Evolutionary conservation across 2,113 vertebrate genomes (phyloP).

Genomic region (Pteronura brasiliensis): DNA sequence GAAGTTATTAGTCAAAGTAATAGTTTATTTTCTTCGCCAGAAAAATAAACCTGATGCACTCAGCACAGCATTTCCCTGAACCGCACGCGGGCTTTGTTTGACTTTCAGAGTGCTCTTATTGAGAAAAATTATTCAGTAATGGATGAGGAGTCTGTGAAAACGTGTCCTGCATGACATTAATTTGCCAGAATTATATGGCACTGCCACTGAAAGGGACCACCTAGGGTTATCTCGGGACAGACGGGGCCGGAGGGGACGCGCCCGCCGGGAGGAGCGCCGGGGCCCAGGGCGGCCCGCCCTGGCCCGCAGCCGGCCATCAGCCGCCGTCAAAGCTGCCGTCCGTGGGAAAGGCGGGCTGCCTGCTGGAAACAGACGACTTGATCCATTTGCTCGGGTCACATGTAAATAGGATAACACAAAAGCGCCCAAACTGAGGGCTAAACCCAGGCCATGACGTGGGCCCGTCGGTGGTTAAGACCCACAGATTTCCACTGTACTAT

Average conservation of each 20-base stretch:
- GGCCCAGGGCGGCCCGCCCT: background rate
- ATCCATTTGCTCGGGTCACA: background rate
- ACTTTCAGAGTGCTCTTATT: slow-evolving; percentile 88
- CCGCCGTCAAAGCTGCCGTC: background rate
- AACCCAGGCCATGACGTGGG: accelerated
- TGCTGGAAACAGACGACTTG: background rate
- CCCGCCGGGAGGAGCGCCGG: background rate
- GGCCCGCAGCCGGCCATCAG: background rate
- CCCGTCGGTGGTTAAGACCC: accelerated
- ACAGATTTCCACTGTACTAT: accelerated
- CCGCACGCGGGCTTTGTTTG: slow-evolving; percentile 91
- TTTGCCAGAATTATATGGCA: slow-evolving; percentile 76
- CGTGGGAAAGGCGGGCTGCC: background rate
- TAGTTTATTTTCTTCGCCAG: slow-evolving; percentile 92
- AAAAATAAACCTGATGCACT: slow-evolving; percentile 93
- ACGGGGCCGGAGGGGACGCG: background rate
- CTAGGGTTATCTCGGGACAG: slow-evolving; percentile 79
- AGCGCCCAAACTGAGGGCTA: accelerated
- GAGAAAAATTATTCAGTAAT: slow-evolving; percentile 93
- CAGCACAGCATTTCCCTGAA: slow-evolving; percentile 79
- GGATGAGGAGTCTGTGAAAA: slow-evolving; percentile 84
- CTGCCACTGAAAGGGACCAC: slow-evolving; percentile 83
- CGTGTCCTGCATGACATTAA: slow-evolving; percentile 77
- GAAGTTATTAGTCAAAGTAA: slow-evolving; percentile 94
- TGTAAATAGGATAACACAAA: background rate